Base-by-base conservation (phyloP, 2,113 vertebrate species). In the Bagarius yarrelli region DNA sequence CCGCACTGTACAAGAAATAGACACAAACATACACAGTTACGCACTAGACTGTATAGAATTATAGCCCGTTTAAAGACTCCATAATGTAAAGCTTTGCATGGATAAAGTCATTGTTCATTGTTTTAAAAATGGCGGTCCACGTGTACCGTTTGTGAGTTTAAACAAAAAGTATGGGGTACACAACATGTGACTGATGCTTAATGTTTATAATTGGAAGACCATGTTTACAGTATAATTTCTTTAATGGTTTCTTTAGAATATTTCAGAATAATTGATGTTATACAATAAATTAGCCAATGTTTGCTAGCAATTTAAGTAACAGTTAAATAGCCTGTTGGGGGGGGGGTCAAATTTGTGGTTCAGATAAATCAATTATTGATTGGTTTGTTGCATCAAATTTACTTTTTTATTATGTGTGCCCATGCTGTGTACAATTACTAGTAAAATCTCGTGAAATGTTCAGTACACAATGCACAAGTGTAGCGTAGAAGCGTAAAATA, bases 1-100 rank as follows among this genome's bases (percentile, higher is more conserved):
- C 80, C 23, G 55, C 63, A 47, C 85, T 83, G 57, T 21, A 67
- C 14, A 67, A 47, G 16, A 57, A 61, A 79, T 27, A 83, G 19
- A 53, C 32, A 73, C 19, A 81, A 36, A n/a, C 61, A 61, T 25
- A 69, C 11, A 63, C 6, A 56, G 4, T 52, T 18, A 50, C 52
- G 15, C 1, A 2, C 2, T 30, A 52, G 23, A 14, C 66, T 3
- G n/a, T 70, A 40, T 52, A 19, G 16, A 52, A 52, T 71, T 32
- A 73, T 9, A 27, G 36, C 16, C 52, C 4, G 27, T 72, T 71
- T 71, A 27, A 6, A 9, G 44, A 27, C 30, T 16, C 44, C 44
- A 53, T 12, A 30, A 30, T 30, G 15, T 52, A 25, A 27, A 40
- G 19, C 19, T 40, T 34, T 66, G 12, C 19, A 66, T 40, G 11